Conservation (phyloP, 2,797 vertebrate species). For the Clamator glandarius region DNA sequence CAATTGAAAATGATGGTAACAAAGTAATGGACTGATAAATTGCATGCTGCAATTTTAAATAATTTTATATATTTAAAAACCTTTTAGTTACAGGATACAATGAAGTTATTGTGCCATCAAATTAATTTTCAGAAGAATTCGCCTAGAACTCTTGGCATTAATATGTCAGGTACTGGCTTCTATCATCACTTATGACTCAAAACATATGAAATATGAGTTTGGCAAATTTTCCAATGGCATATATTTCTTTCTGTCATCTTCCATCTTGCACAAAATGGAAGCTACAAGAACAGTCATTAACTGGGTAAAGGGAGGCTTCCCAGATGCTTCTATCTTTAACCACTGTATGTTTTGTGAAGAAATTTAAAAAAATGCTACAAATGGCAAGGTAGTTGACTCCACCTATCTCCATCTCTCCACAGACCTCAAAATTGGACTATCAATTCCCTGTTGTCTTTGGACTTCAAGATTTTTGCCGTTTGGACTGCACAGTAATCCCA, state of each 20-base stretch:
- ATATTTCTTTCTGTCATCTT: neutral
- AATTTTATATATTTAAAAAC: conserved; percentile 46
- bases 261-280: neutral
- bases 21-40: conserved; percentile 41
- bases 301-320: neutral
- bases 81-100: conserved; percentile 54
- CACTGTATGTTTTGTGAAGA: neutral
- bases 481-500: neutral
- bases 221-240: conserved; percentile 12
- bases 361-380: neutral
- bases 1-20: conserved; percentile 51
- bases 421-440: neutral
- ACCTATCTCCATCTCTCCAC: neutral
- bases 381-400: neutral
- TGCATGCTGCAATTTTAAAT: conserved; percentile 22
- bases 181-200: conserved; percentile 7
- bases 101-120: conserved; percentile 68
- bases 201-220: neutral
- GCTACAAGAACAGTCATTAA: neutral
- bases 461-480: neutral
- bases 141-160: conserved; percentile 23
- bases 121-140: conserved; percentile 51
- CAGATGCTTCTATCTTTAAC: neutral
- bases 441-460: neutral
- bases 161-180: conserved; percentile 29